Evolutionary conservation across 2,797 vertebrate species (phyloP).

Genomic region (Sebastes melanostomus): DNA sequence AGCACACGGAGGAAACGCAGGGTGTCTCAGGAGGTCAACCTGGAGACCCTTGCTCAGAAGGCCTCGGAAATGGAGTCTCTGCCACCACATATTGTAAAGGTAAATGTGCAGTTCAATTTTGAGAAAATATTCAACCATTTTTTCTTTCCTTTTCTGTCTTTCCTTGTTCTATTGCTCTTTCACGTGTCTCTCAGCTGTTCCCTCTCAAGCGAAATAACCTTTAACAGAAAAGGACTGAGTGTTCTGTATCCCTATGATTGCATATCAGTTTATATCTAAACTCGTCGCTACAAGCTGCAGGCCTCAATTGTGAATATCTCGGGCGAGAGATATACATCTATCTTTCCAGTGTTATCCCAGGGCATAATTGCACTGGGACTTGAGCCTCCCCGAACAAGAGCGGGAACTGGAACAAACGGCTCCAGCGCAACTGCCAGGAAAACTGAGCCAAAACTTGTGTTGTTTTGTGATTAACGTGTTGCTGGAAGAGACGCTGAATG

Average conservation of each 20-base stretch:
- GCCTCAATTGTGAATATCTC: slow-evolving; percentile 31
- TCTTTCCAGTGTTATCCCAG: slow-evolving; percentile 40
- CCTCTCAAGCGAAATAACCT: background rate
- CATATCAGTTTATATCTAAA: slow-evolving; percentile 14
- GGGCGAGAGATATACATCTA: background rate
- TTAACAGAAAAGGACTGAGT: slow-evolving; percentile 21
- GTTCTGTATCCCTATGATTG: background rate
- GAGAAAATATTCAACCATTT: background rate
- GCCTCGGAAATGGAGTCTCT: slow-evolving; percentile 95
- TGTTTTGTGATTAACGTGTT: slow-evolving; percentile 65
- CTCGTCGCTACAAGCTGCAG: slow-evolving; percentile 2
- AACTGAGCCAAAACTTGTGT: slow-evolving; percentile 60
- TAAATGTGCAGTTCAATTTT: slow-evolving; percentile 37
- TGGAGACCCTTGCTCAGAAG: slow-evolving; percentile 95
- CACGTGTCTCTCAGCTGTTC: slow-evolving; percentile 34
- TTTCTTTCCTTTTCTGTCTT: background rate
- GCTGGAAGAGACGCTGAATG: slow-evolving; percentile 51
- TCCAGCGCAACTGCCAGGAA: slow-evolving; percentile 44
- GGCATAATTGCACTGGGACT: slow-evolving; percentile 68
- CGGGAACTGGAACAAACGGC: slow-evolving; percentile 58
- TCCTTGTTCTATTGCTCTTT: background rate
- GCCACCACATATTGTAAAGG: slow-evolving; percentile 77
- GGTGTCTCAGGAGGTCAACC: slow-evolving; percentile 94
- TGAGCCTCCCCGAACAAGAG: slow-evolving; percentile 57
- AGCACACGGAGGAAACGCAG: slow-evolving; percentile 90